Evolutionary conservation across 2,888 invertebrate species (phyloP), one percentile per base, ranked within the genome.

Genomic region (Meliscaeva auricollis): DNA sequence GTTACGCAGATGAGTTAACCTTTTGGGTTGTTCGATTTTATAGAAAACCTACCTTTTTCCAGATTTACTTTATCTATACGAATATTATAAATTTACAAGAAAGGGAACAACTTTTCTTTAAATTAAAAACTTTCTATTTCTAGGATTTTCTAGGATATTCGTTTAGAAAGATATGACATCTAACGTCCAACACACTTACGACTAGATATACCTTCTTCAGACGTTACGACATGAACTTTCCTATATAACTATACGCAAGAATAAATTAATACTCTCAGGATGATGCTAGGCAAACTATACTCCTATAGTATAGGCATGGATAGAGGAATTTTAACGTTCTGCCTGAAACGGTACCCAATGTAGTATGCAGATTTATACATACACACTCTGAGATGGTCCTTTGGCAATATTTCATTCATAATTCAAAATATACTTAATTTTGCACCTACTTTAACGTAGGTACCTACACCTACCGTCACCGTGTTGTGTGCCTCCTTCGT

Each of bases 361-460:
- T 17, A 11, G 54, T 30, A 54, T 30, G 30, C 41, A 41, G 11
- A 41, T n/a, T n/a, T n/a, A 44, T 46, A 15, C 2, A 44, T 1
- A 64, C 46, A 46, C 26, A 17, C 46, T 20, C 13, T 58, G n/a
- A 30, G 62, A n/a, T 46, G 46, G 54, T 78, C 56, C 72, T 60
- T 60, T 52, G 32, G 72, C 26, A 73, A 69, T 62, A 73, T 69
- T 78, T 78, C 73, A 68, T 73, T 83, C 41, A 73, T 83, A 78
- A 83, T 78, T 78, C 48, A 83, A 78, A n/a, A 73, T 68, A 73
- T 73, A 83, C 78, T 83, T 78, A 83, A 83, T 83, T 78, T 70
- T 50, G 66, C 66, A 66, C 66, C 66, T 66, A 66, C 66, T 66
- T 50, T 38, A n/a, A n/a, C 20, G 15, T 46, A 26, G 26, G 26